Base-by-base conservation (phyloP, 2,888 invertebrate genomes). In the Macaria liturata region DNA sequence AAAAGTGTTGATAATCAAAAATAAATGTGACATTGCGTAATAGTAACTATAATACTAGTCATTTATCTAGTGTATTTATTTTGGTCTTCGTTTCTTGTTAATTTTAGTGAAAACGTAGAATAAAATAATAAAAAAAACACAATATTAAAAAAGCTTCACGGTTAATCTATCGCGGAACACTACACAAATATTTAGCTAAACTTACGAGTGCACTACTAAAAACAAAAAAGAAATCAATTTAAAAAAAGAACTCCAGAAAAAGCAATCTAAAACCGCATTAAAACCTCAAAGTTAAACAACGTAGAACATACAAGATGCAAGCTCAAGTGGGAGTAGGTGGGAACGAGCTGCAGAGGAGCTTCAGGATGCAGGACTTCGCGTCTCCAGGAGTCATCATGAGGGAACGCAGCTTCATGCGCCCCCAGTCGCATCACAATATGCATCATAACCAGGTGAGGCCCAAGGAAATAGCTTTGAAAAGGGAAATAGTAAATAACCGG, bases 391-490 rank as follows among this genome's bases (percentile, higher is more conserved):
- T 94, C 68, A 93, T 94, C 75, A 94, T 94, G 80, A 86, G 95
- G 67, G 95, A 95, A 81, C 91, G 95, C 68, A 95, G 95, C 81
- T 95, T 95, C 82, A 92, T 95, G 54, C 93, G 94, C 61, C 92
- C 93, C 46, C 95, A 93, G 73, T 91, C 91, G 3, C 92, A 94
- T 76, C 92, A 94, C 77, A 93, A 89, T 65, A 86, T 91, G 83
- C 92, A 92, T 82, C 92, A 92, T 78, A 89, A 88, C 81, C 92
- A 91, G 92, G 92, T 92, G 70, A 69, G 54, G 20, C 1, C 2
- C 20, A 20, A 20, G 20, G 20, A 20, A 20, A 20, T 20, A 20
- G 20, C n/a, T n/a, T n/a, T n/a, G n/a, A n/a, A n/a, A n/a, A n/a
- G n/a, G n/a, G n/a, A n/a, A n/a, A n/a, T n/a, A n/a, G n/a, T n/a